Conservation (phyloP, 1,140 invertebrate genomes). For the Atta cephalotes region DNA sequence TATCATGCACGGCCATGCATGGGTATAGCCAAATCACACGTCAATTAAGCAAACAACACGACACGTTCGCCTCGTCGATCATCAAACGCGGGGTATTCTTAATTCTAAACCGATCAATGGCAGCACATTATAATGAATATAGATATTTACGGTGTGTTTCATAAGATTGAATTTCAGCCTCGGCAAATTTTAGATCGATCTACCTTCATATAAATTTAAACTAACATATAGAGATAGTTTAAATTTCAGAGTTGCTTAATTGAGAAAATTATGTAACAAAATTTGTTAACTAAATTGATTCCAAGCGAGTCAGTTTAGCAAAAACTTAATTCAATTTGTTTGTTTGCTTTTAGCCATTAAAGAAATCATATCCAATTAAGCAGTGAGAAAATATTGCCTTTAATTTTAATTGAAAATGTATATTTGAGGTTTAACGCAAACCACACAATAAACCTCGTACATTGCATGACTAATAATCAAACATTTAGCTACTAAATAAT, state of each 20-base stretch:
- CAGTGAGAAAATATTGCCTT: neutral
- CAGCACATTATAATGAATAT: slow-evolving; percentile 17
- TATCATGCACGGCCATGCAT: slow-evolving; percentile 2
- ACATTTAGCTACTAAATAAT: slow-evolving; percentile 29
- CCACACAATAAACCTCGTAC: neutral
- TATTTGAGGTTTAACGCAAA: neutral
- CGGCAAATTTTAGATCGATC: neutral
- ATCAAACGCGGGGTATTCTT: neutral
- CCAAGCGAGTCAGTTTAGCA: neutral
- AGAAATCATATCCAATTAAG: neutral
- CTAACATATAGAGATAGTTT: neutral
- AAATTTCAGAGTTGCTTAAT: neutral
- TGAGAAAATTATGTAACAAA: neutral
- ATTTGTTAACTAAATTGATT: neutral
- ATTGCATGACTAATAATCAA: slow-evolving; percentile 22
- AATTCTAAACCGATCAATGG: neutral
- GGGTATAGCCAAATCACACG: slow-evolving; percentile 23
- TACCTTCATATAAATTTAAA: neutral
- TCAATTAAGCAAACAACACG: slow-evolving; percentile 53
- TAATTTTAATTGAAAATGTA: slow-evolving; percentile 37
- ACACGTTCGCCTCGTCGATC: slow-evolving; percentile 52
- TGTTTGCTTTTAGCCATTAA: neutral
- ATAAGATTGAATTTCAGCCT: slow-evolving; percentile 12
- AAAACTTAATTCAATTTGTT: neutral
- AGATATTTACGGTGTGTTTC: neutral